A percentile compares a stretch with the other conserved stretches of the same genome.
phyloP scores from a whole-genome alignment of 2,113 vertebrate genomes.

The Gracilinanus agilis region DNA sequence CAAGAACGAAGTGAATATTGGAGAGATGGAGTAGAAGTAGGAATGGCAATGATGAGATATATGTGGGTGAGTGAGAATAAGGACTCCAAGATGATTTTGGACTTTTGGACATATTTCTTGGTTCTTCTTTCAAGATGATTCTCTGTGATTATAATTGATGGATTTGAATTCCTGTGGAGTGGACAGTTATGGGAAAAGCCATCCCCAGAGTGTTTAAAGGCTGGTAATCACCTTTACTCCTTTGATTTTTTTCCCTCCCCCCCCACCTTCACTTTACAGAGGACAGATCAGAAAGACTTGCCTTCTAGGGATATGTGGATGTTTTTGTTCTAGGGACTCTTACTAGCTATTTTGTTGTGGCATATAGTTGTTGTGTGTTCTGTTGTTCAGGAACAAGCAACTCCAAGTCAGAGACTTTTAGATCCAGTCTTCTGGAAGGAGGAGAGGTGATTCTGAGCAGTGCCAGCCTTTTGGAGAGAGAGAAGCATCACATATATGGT shows the following conservation, averaged over 20 bases:
- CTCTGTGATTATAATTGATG: not conserved
- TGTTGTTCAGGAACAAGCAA: not conserved
- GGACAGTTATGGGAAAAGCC: not conserved
- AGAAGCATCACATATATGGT: not conserved
- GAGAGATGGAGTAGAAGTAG: conserved; percentile 5
- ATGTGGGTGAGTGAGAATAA: conserved; percentile 16
- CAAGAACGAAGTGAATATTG: not conserved
- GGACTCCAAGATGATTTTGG: conserved; percentile 39
- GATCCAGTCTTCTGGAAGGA: not conserved
- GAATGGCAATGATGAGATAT: conserved; percentile 18
- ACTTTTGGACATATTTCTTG: conserved; percentile 15
- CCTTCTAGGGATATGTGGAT: not conserved
- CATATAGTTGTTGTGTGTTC: not conserved
- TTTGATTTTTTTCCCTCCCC: not conserved
- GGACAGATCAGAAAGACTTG: not conserved
- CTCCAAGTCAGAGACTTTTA: not conserved
- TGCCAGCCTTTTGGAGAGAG: not conserved
- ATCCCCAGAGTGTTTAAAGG: not conserved
- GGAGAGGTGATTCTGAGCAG: not conserved
- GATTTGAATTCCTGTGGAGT: too few relatives aligned
- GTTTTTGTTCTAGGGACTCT: not conserved
- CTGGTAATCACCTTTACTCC: not conserved
- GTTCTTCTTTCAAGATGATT: not conserved
- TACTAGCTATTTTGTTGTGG: not conserved
- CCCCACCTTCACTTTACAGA: not conserved